Evolutionary conservation across 2,797 vertebrate species (phyloP), one percentile per base, ranked within the genome.

Genomic region (Peromyscus aztecus): DNA sequence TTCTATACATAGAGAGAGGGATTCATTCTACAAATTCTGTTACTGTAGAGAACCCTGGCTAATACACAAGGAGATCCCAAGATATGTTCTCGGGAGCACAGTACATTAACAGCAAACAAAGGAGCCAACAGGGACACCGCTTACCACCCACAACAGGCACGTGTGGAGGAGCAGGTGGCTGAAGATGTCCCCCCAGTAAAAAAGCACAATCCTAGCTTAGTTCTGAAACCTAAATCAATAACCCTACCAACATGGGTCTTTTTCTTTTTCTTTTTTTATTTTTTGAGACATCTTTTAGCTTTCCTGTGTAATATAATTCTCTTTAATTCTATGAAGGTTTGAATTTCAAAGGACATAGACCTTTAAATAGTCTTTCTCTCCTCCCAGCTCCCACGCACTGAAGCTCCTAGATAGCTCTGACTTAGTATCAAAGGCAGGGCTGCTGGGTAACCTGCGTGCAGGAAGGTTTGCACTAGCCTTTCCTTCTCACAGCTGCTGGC

Each of bases 261-360:
- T 13, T 40, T 40, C 23, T 9, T 77, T 93, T 73, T 67, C 46
- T 49, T 49, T 49, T 52, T 52, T 52, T 52, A 52, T 52, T 73
- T 43, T 59, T 73, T 43, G 19, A 65, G 67, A 57, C 6, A 34
- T 37, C 69, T 83, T 87, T 52, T 34, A 49, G 27, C 46, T 92
- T 37, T 94, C 76, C 59, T 92, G 55, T 87, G 34, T 67, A 75
- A 92, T 78, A 76, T 23, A 85, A n/a, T 81, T 91, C 73, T 86
- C 75, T 63, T 1, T 69, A 49, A 78, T 94, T 73, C 55, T 82
- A 65, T 77, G 75, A 55, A 21, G 34, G 34, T 57, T 89, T 91
- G 67, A 94, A 86, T 75, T 65, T 90, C 34, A 65, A 89, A 76
- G 46, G 59, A 91, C 13, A 1, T 0, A 78, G 27, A 91, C 27